These are phyloP conservation scores for Actinia equina DNA, from an alignment of 64 coral and sea anemone species.

Conservation along the genomic window DNA sequence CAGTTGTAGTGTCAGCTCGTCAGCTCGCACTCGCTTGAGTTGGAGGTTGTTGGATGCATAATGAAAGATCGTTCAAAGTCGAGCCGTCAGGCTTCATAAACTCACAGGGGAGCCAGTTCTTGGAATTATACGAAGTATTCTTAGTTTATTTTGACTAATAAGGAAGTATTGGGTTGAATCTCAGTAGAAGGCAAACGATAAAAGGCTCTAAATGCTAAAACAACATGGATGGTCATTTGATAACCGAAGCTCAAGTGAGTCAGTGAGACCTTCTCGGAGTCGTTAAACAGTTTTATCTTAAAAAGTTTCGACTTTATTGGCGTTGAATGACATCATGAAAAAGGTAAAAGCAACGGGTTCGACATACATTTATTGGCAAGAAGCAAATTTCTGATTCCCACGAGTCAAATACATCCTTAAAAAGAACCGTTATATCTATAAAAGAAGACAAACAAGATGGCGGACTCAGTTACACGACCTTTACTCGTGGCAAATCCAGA, in stretches of 20 bases:
- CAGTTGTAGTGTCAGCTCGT: background rate
- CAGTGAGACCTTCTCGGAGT: background rate
- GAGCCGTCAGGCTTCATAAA: background rate
- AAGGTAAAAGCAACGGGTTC: background rate
- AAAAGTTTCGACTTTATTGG: background rate
- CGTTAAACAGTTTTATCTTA: slow-evolving; percentile 6
- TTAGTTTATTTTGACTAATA: slow-evolving; percentile 23
- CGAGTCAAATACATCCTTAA: background rate
- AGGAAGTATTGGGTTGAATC: background rate
- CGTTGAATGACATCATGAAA: background rate
- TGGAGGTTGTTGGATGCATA: background rate
- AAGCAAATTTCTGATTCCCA: background rate
- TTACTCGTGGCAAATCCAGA: background rate
- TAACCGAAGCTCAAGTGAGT: slow-evolving; percentile 1
- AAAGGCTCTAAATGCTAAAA: slow-evolving; percentile 1
- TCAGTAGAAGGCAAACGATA: background rate
- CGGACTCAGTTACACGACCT: background rate
- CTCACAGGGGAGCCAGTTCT: background rate
- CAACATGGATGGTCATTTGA: slow-evolving; percentile 1
- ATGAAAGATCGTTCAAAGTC: background rate
- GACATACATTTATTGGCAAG: background rate
- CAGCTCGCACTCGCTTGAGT: slow-evolving; percentile 2
- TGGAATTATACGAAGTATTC: background rate
- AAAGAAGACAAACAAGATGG: background rate
- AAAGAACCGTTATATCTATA: background rate